Evolutionary conservation across 53 echinoderm and acorn worm genomes (phyloP).

Genomic region (Arbacia lixula): DNA sequence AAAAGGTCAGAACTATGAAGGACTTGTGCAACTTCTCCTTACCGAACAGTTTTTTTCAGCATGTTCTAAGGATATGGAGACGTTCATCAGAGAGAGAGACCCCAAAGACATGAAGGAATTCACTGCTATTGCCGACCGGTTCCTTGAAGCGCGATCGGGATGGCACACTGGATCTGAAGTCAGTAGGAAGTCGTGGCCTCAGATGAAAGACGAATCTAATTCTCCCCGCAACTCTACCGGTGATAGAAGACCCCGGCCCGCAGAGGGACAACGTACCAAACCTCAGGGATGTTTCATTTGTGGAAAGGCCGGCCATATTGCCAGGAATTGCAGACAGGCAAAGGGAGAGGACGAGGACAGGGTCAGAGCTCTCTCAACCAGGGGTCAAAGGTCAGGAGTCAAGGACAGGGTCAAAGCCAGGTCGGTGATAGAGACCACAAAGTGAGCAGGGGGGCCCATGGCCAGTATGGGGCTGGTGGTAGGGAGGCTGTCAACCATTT

Average conservation of each 20-base stretch:
- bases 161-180: conserved; percentile 30
- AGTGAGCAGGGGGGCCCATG: not conserved
- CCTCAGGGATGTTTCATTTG: conserved; percentile 20
- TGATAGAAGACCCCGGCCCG: not conserved
- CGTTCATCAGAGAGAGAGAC: conserved; percentile 41
- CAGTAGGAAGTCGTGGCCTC: not conserved
- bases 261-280: too few relatives aligned
- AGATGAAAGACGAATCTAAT: not conserved
- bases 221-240: not conserved
- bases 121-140: conserved; percentile 29
- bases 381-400: conserved; percentile 12
- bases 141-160: conserved; percentile 45
- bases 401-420: not conserved
- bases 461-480: conserved; percentile 4
- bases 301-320: conserved; percentile 36
- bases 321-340: conserved; percentile 19
- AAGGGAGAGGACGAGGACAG: not conserved
- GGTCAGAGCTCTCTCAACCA: not conserved
- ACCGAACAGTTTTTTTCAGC: conserved; percentile 43
- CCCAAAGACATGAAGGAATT: conserved; percentile 6
- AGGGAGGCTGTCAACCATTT: conserved; percentile 12
- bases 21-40: conserved; percentile 30
- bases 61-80: conserved; percentile 10
- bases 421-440: conserved; percentile 11
- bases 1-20: not conserved